A percentile compares a stretch with the other conserved stretches of the same genome.
phyloP scores from a whole-genome alignment of 2,797 vertebrate species.

The Alcedo quadribrachys region DNA sequence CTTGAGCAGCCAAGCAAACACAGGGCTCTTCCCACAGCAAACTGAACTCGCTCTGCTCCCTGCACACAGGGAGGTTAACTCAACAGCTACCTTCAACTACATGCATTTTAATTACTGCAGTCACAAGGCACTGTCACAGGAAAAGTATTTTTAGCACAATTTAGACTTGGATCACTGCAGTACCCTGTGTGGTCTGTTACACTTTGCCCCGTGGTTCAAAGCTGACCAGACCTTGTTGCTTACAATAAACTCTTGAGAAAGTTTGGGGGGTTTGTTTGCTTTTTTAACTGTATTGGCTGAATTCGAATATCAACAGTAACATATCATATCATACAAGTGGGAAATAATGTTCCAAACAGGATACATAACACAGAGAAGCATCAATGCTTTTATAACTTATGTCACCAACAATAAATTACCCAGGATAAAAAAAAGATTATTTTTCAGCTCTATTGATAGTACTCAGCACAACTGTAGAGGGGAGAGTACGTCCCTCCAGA shows the following conservation, averaged over 20 bases:
- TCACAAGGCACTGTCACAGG: constrained; percentile 7
- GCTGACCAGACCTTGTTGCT: not conserved
- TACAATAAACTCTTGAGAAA: not conserved
- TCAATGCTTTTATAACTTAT: not conserved
- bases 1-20: not conserved
- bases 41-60: not conserved
- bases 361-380: not conserved
- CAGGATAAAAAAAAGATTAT: not conserved
- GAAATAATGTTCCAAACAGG: not conserved
- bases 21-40: not conserved
- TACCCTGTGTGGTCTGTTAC: constrained; percentile 6
- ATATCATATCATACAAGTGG: not conserved
- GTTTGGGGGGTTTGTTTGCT: not conserved
- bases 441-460: not conserved
- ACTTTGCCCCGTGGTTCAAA: constrained; percentile 44
- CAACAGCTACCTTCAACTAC: not conserved
- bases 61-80: not conserved
- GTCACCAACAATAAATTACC: not conserved
- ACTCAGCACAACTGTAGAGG: not conserved
- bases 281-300: not conserved
- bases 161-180: constrained; percentile 2
- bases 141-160: constrained; percentile 3
- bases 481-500: not conserved
- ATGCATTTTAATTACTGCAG: constrained; percentile 1
- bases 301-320: not conserved